These are phyloP conservation scores for Drosophila novamexicana DNA, from an alignment of 1,140 invertebrate species.

Conservation along the genomic window DNA sequence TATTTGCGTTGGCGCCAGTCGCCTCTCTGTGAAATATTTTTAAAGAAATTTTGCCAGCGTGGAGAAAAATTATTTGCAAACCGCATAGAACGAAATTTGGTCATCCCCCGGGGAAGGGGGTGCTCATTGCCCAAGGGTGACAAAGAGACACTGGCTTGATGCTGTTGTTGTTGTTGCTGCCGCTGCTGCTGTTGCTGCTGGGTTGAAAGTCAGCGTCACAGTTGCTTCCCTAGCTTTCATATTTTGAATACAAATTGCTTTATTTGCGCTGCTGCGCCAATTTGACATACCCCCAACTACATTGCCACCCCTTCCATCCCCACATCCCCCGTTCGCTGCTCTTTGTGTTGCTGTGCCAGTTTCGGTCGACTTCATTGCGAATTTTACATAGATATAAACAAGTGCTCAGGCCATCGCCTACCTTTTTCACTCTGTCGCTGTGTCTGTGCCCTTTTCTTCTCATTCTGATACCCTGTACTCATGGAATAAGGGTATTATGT, in stretches of 20 bases:
- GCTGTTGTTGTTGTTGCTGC: background rate
- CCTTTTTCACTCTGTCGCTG: conserved; percentile 46
- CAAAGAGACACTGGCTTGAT: conserved; percentile 5
- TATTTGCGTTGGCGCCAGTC: conserved; percentile 64
- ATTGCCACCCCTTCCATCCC: background rate
- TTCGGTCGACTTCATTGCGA: conserved; percentile 55
- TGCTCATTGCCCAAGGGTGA: conserved; percentile 2
- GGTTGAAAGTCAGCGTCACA: conserved; percentile 49
- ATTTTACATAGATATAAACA: conserved; percentile 78
- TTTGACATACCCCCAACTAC: conserved; percentile 41
- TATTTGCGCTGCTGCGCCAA: conserved; percentile 81
- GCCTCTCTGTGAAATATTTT: conserved; percentile 29
- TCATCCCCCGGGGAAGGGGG: conserved; percentile 13
- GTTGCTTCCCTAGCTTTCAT: conserved; percentile 75
- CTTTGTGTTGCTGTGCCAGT: conserved; percentile 34
- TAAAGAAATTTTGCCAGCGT: conserved; percentile 36
- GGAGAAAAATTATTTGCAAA: conserved; percentile 54
- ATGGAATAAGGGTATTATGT: too few relatives aligned
- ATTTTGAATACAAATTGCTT: conserved; percentile 84
- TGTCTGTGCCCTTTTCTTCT: conserved; percentile 19
- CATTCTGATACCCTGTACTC: conserved; percentile 4
- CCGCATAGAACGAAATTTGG: conserved; percentile 51
- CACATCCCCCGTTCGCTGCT: background rate
- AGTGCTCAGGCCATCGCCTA: conserved; percentile 70
- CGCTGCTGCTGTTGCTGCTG: conserved; percentile 6